phyloP scores from a whole-genome alignment of 92 coral and sea anemone species.

The Chrysogorgia sp. region DNA sequence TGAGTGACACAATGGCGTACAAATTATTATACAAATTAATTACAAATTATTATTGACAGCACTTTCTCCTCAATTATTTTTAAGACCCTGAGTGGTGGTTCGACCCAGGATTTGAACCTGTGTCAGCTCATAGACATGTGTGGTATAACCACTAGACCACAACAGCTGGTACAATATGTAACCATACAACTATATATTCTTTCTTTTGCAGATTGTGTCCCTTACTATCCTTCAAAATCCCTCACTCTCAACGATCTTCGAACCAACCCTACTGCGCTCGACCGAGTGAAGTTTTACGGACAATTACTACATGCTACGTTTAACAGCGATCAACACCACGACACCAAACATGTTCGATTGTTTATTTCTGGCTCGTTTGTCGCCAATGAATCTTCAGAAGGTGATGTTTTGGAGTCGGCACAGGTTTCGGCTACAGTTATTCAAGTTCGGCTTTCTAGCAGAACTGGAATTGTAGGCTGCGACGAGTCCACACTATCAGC shows the following conservation, averaged over 20 bases:
- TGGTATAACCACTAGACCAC: too few species aligned
- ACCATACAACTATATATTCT: background rate
- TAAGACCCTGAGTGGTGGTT: too few species aligned
- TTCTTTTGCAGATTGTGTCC: background rate
- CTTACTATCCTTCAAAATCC: background rate
- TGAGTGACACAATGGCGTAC: too few species aligned
- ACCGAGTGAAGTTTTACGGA: constrained; percentile 25
- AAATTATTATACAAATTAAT: too few species aligned
- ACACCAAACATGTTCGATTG: constrained; percentile 3
- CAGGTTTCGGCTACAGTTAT: background rate
- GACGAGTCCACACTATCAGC: constrained; percentile 9
- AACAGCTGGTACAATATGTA: too few species aligned
- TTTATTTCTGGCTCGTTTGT: constrained; percentile 1
- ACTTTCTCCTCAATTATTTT: too few species aligned
- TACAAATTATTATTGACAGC: too few species aligned
- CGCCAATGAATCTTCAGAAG: background rate
- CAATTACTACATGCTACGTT: constrained; percentile 16
- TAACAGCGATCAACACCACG: constrained; percentile 11
- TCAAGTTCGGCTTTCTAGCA: constrained; percentile 28
- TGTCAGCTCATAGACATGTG: too few species aligned
- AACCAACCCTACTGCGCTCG: background rate
- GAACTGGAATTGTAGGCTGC: constrained; percentile 11
- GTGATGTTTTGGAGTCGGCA: background rate
- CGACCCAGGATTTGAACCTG: too few species aligned
- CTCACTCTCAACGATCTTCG: background rate